Evolutionary conservation across 2,888 invertebrate genomes (phyloP), one percentile per base, ranked within the genome.

Genomic region (Emesis russula): DNA sequence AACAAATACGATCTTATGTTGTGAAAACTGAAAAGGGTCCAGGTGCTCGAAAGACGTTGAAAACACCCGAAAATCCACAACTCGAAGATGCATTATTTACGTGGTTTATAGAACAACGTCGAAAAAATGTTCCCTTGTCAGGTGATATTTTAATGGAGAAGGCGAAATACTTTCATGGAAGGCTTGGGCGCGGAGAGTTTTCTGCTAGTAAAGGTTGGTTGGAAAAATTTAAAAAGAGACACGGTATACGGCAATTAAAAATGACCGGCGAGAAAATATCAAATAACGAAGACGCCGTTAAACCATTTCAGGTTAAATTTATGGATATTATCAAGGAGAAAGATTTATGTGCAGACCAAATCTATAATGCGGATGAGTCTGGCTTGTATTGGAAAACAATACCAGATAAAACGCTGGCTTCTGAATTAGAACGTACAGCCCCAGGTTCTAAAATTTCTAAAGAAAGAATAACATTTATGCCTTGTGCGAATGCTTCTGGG

Each of bases 261-360:
- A 81, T 91, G 63, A 15, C 88, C 15, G 90, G 92, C 77, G 94
- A n/a, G 31, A 94, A 93, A 90, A 18, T 93, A 33, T 92, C 94
- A 38, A 93, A 68, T 81, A 63, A 93, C 88, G 85, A 68, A 58
- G 88, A 58, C 1, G 91, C 91, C 78, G 68, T 93, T 5, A 36
- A 70, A 83, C 80, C 90, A 87, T 90, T 86, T 41, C 79, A 82
- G 70, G 76, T 44, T 36, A 78, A 84, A 38, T 86, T 81, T 25
- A 58, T 66, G 74, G 70, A 87, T 70, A 80, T 80, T 82, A 85
- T 89, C 66, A 71, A 66, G 74, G 88, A 88, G 70, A 88, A 86
- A 85, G 70, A 90, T 68, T 82, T 76, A 53, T 53, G 76, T 48
- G 80, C 88, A 31, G 92, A 92, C 36, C 91, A 91, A 44, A 63